Base-by-base conservation (phyloP, 2,113 vertebrate species). In the Elaphurus davidianus region DNA sequence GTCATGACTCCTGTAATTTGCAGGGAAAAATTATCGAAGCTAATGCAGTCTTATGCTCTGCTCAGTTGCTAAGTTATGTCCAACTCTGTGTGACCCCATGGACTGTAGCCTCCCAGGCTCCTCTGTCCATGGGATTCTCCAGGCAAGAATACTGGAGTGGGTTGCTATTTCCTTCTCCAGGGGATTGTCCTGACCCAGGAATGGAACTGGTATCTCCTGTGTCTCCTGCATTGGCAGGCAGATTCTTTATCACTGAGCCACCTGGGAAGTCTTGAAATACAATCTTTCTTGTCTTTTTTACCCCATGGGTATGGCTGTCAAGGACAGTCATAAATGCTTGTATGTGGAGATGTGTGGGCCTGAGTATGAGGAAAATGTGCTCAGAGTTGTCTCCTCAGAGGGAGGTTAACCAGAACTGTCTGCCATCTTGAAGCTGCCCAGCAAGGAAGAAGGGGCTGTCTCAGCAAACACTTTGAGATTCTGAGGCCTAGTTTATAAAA, bases 401-500 rank as follows among this genome's bases (percentile, higher is more conserved):
- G 8, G 25, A 19, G 7, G 25, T 52, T 36, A 43, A 71, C 62
- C 52, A 50, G 33, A 36, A 36, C 76, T 3, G 17, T 30, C n/a
- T 60, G 30, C 91, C 25, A 47, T 79, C 27, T 79, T 79, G 76
- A 79, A 79, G 76, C 43, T 45, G 14, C 27, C 54, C 23, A 10
- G 36, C 52, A 19, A 12, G 27, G 23, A 57, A 23, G 57, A 33
- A 82, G 17, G 52, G 40, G 43, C 52, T 6, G 30, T 6, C 81
- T 81, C 28, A 52, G 43, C 60, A 40, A 76, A 45, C 19, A 5
- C 62, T 64, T 33, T 64, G 62, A n/a, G 83, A 36, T 91, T 84
- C 76, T 6, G 76, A 93, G 91, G 59, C 91, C 33, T 21, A 17
- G 21, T 90, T 93, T 64, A 93, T 47, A 94, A 87, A 98, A 97